Base-by-base conservation (phyloP, 2,113 vertebrate species). In the Jaculus jaculus region DNA sequence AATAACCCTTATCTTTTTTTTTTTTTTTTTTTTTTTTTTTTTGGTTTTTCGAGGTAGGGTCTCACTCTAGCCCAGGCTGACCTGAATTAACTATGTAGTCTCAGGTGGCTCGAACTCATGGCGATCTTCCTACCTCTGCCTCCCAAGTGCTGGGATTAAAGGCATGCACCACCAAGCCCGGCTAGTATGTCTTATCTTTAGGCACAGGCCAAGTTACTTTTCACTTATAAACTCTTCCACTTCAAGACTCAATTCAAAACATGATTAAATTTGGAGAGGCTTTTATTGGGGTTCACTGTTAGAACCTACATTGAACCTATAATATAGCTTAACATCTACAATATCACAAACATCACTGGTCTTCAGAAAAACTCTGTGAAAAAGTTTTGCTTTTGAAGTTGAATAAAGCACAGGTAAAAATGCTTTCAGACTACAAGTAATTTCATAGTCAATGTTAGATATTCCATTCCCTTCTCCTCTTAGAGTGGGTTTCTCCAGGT, bases 151-250 rank as follows among this genome's bases (percentile, higher is more conserved):
- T n/a, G n/a, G n/a, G n/a, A n/a, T n/a, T n/a, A n/a, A n/a, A n/a
- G n/a, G n/a, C n/a, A n/a, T n/a, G n/a, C n/a, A n/a, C n/a, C n/a
- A n/a, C n/a, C n/a, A n/a, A n/a, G n/a, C n/a, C n/a, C n/a, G n/a
- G n/a, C n/a, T 9, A 42, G 20, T 81, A 39, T 83, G 20, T 65
- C 24, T 95, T 65, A 63, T 6, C 13, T 21, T 92, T 78, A 91
- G 84, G 93, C 26, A 81, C 10, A 87, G 77, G 2, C 23, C 54
- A 87, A 84, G 24, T 91, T 15, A 47, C 34, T 90, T 93, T 96
- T 68, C 5, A 34, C 68, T 85, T n/a, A 68, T 54, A 86, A 89
- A 82, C 4, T 47, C 6, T 93, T 34, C 4, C 8, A 42, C 26
- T 26, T 30, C 39, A 94, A 58, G 61, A 66, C 32, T 90, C 51